These are phyloP conservation scores for Macaca mulatta DNA, from an alignment of 2,113 vertebrate species.

Conservation along the genomic window DNA sequence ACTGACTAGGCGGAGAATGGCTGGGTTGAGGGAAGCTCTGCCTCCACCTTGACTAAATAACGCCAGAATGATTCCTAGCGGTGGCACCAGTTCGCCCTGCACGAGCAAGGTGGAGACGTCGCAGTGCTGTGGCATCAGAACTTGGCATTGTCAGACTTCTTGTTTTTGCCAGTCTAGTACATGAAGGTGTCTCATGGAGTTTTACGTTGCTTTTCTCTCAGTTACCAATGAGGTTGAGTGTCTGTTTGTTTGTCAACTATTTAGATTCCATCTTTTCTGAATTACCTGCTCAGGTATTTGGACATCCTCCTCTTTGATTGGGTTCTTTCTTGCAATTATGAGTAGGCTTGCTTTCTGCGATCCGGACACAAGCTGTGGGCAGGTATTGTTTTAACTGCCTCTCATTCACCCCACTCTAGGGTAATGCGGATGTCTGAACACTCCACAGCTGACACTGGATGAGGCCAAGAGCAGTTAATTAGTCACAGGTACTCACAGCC, in stretches of 20 bases:
- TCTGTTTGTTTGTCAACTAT: background rate
- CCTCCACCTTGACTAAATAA: rapidly evolving
- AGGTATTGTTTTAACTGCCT: background rate
- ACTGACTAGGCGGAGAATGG: rapidly evolving
- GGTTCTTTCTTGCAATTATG: background rate
- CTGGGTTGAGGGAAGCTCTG: rapidly evolving
- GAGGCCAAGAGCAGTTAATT: no score
- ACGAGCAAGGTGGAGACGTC: background rate
- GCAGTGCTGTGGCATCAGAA: background rate
- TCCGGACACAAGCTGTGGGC: background rate
- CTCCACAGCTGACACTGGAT: background rate
- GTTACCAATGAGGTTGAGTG: background rate
- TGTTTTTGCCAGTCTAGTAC: background rate
- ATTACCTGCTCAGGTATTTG: background rate
- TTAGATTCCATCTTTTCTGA: background rate
- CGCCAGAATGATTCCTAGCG: rapidly evolving
- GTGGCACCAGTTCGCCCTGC: rapidly evolving
- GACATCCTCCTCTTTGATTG: background rate
- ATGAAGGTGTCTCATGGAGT: background rate
- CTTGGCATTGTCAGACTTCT: background rate
- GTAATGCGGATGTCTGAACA: background rate
- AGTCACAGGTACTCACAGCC: background rate
- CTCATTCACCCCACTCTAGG: background rate
- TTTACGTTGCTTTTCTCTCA: background rate
- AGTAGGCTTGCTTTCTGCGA: background rate